Percentiles rank a stretch among this genome's conserved stretches.
Conservation (phyloP, 2,113 vertebrate species). For the Sinocyclocheilus maitianheensis region DNA sequence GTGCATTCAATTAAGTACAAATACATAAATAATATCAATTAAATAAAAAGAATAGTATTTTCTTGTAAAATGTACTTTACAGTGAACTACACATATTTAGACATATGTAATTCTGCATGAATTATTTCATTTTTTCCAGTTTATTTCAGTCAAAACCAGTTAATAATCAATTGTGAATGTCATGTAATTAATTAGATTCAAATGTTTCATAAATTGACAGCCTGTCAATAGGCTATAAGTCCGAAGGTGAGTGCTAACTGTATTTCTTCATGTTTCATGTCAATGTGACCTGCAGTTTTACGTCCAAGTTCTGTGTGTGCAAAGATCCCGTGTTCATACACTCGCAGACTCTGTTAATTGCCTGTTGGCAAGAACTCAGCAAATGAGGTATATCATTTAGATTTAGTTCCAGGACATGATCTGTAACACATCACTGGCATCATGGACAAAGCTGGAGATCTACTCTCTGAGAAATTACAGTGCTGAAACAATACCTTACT, state of each 20-base stretch:
- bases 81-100: too few species aligned
- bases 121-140: background rate
- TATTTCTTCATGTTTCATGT: background rate
- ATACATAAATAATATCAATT: too few species aligned
- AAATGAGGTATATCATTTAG: constrained; percentile 4
- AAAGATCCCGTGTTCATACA: background rate
- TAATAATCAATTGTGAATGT: background rate
- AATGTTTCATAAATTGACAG: background rate
- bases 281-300: background rate
- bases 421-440: background rate
- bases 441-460: background rate
- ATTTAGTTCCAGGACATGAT: constrained; percentile 20
- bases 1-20: background rate
- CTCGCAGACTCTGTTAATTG: background rate
- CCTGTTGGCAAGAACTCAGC: background rate
- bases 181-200: background rate
- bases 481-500: constrained; percentile 27
- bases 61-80: too few species aligned
- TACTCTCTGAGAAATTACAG: constrained; percentile 10
- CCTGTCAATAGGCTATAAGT: background rate
- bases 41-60: too few species aligned
- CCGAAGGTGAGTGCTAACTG: background rate
- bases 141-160: background rate
- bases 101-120: too few species aligned
- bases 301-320: background rate